These are phyloP conservation scores for Cacatua alba DNA, from an alignment of 2,113 vertebrate species.

Conservation along the genomic window DNA sequence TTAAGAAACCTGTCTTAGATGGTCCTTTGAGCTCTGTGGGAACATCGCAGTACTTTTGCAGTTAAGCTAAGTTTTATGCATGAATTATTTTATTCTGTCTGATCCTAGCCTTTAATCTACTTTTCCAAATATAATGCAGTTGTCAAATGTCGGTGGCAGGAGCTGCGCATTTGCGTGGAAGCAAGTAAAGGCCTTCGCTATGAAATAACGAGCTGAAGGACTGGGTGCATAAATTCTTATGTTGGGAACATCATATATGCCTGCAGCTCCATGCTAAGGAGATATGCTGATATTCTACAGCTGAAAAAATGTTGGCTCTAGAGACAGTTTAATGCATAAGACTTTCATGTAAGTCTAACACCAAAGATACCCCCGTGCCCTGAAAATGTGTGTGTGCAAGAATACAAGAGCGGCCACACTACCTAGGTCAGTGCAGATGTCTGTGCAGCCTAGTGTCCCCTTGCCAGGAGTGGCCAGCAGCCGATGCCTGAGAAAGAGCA, in stretches of 20 bases:
- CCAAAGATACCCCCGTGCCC: neutral
- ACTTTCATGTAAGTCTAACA: neutral
- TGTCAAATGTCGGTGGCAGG: constrained; percentile 25
- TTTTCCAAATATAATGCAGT: constrained; percentile 3
- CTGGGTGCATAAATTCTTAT: neutral
- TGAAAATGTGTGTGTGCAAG: neutral
- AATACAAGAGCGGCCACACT: neutral
- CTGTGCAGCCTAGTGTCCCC: neutral
- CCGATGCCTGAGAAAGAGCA: neutral
- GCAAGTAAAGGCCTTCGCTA: neutral
- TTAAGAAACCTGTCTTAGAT: neutral
- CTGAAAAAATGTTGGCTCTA: neutral
- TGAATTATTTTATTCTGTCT: constrained; percentile 34
- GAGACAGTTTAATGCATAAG: neutral
- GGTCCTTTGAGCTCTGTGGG: neutral
- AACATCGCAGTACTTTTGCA: neutral
- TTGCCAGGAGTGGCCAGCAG: neutral
- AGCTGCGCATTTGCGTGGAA: constrained; percentile 21
- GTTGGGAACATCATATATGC: neutral
- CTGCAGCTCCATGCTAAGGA: neutral
- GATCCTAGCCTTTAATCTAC: constrained; percentile 42
- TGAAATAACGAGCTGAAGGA: neutral
- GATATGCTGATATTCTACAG: neutral
- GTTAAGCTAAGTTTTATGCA: neutral
- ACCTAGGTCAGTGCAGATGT: neutral